Evolutionary conservation across 2,797 vertebrate species (phyloP).

Genomic region (Syndactyla subalaris): DNA sequence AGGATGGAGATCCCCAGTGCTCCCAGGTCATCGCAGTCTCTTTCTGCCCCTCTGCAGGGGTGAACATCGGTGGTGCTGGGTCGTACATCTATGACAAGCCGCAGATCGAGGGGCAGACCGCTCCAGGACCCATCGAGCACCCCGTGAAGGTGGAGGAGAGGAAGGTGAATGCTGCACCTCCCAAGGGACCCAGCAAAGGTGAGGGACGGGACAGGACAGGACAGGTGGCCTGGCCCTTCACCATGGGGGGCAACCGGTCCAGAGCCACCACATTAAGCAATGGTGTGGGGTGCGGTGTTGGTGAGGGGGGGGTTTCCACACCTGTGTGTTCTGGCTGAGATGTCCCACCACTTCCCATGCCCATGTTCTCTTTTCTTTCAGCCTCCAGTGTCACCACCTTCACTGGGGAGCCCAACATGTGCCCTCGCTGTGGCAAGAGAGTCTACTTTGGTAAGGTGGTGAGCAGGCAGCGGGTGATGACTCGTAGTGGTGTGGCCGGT

Average conservation of each 20-base stretch:
- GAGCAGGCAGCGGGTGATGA: fast-evolving
- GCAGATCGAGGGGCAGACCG: conserved; percentile 72
- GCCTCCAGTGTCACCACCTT: conserved; percentile 95
- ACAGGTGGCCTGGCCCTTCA: fast-evolving
- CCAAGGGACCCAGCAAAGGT: conserved; percentile 92
- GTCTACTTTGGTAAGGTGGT: conserved; percentile 93
- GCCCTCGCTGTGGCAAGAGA: conserved; percentile 93
- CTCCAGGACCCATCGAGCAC: conserved; percentile 77
- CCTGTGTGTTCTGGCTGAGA: neutral
- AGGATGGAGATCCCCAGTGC: fast-evolving
- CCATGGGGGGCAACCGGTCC: fast-evolving
- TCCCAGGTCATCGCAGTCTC: neutral
- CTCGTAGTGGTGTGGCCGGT: fast-evolving
- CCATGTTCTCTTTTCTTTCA: conserved; percentile 47
- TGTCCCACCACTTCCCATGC: neutral
- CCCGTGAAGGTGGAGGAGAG: conserved; percentile 83
- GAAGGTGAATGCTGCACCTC: conserved; percentile 71
- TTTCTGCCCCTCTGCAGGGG: conserved; percentile 78
- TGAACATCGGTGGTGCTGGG: conserved; percentile 94
- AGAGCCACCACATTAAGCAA: fast-evolving
- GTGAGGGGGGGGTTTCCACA: too few species aligned
- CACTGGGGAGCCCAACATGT: conserved; percentile 94
- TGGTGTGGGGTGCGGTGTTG: neutral
- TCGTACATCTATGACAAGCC: conserved; percentile 94
- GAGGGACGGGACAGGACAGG: neutral